Evolutionary conservation across 1,140 invertebrate species (phyloP), one percentile per base, ranked within the genome.

Genomic region (Apis florea): DNA sequence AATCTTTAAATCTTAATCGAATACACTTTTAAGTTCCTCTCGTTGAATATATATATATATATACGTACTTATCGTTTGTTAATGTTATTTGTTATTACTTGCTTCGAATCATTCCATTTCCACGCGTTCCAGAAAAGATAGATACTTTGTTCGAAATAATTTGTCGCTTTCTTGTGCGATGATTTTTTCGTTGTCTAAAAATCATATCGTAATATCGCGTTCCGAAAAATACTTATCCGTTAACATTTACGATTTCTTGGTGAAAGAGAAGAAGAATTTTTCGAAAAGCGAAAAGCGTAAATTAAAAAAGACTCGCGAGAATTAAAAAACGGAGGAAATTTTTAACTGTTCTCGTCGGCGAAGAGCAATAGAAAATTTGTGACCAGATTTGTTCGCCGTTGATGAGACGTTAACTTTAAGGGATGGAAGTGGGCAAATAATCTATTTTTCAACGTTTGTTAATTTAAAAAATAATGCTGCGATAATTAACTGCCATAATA

Each of bases 21-120:
- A 40, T 2, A 40, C 6, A 40, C 31, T 40, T 79, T 82, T 79
- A 86, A 76, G 80, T 86, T 85, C 84, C 80, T 85, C 61, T 68
- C 68, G 24, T 56, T 31, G 24, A 40, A 53, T 26, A 21, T 40
- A 21, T 19, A 49, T 40, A 2, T 12, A 21, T 54, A 40, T 19
- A 24, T 21, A 8, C 13, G n/a, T 40, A 40, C 31, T 6, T 76
- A 47, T 53, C 49, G 31, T 58, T 73, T 73, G 21, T 40, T 24
- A 40, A 58, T 40, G 31, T 72, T 40, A 71, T 11, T 40, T n/a
- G 17, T 24, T 17, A 17, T 26, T 21, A n/a, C 9, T 71, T 8
- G 51, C 69, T 75, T 64, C 21, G 56, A 31, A 21, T n/a, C 24
- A 75, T 63, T 68, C 66, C 63, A 19, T 40, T 31, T 6, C 47